Evolutionary conservation across 2,797 vertebrate genomes (phyloP).

Genomic region (Macroramphosus scolopax): DNA sequence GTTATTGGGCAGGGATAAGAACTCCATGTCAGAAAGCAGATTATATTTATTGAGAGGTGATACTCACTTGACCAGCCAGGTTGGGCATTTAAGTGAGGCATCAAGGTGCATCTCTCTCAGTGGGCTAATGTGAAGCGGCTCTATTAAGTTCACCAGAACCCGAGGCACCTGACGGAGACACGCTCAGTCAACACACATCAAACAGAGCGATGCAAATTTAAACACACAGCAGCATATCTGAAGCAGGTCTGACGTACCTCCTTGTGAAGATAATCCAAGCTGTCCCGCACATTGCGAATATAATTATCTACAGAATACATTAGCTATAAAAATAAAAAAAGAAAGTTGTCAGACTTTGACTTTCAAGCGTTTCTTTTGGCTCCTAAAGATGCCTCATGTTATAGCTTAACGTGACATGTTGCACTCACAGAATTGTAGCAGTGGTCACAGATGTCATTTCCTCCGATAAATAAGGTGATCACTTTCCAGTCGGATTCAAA

Average conservation of each 20-base stretch:
- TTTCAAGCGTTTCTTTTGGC: background rate
- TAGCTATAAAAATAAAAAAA: constrained; percentile 62
- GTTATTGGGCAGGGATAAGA: too few relatives aligned
- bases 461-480: constrained; percentile 86
- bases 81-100: constrained; percentile 76
- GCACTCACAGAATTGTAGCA: constrained; percentile 86
- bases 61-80: constrained; percentile 74
- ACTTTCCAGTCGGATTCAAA: constrained; percentile 89
- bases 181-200: constrained; percentile 5
- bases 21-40: too few relatives aligned
- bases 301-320: constrained; percentile 79
- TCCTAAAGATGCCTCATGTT: too few relatives aligned
- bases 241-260: constrained; percentile 67
- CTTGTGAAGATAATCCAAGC: constrained; percentile 85
- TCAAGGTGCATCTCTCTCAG: constrained; percentile 79
- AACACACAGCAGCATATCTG: background rate
- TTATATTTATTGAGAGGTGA: background rate
- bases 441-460: constrained; percentile 84
- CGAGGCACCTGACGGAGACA: constrained; percentile 81
- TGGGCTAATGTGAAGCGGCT: constrained; percentile 73
- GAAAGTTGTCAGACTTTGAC: constrained; percentile 11
- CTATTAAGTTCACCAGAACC: constrained; percentile 86
- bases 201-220: background rate
- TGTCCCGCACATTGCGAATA: constrained; percentile 67
- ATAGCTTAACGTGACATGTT: too few relatives aligned